Conservation (phyloP, 2,113 vertebrate genomes). For the Pungitius pungitius region DNA sequence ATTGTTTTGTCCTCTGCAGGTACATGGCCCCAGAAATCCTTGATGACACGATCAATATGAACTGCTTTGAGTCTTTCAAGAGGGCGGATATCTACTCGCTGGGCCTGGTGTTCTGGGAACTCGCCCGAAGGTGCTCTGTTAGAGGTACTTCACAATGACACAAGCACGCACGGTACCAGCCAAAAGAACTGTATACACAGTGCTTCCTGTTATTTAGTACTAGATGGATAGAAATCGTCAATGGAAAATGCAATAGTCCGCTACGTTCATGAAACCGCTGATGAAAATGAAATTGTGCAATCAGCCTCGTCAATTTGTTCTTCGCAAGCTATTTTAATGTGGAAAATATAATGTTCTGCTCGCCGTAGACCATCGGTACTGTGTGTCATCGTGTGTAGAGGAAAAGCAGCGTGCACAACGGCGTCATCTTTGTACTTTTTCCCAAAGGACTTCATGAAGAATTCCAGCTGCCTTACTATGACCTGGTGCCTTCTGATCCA, state of each 20-base stretch:
- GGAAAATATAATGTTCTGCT: neutral
- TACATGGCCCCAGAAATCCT: constrained; percentile 99
- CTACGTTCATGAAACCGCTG: neutral
- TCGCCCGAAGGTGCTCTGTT: constrained; percentile 89
- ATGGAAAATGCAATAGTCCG: neutral
- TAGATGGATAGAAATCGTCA: neutral
- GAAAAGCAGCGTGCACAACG: neutral
- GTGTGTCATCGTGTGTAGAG: neutral
- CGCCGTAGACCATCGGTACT: neutral
- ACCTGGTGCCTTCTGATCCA: constrained; percentile 96
- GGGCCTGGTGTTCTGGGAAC: constrained; percentile 96
- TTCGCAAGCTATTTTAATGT: neutral
- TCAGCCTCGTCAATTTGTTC: neutral
- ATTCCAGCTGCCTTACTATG: constrained; percentile 96
- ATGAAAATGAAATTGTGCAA: neutral
- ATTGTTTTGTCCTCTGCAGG: constrained; percentile 82
- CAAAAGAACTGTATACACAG: no score
- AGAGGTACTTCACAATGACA: constrained; percentile 82
- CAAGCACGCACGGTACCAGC: neutral
- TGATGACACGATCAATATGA: constrained; percentile 90
- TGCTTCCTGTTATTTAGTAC: no score
- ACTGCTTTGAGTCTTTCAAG: constrained; percentile 96
- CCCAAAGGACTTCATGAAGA: constrained; percentile 89
- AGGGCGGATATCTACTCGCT: constrained; percentile 94
- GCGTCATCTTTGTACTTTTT: constrained; percentile 12